Base-by-base conservation (phyloP, 2,888 invertebrate genomes). In the Euzophera pinguis region DNA sequence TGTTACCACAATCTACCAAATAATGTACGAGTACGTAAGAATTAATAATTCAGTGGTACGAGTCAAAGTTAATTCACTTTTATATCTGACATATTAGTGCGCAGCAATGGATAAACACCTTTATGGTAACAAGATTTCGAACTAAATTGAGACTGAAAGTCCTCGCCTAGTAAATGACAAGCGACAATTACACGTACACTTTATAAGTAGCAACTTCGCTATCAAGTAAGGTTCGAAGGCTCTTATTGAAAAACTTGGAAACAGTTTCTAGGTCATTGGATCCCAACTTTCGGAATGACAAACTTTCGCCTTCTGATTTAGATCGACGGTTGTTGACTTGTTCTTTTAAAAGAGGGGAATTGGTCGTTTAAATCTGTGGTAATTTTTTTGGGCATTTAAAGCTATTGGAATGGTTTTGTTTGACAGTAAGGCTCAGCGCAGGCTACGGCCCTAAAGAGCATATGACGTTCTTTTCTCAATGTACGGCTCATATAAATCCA, bases 221-320 rank as follows among this genome's bases (percentile, higher is more conserved):
- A 73, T 75, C 71, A 72, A 71, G 67, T 63, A 67, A 61, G 68
- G 71, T 70, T 77, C 69, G 67, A 71, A 70, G 71, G 73, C 68
- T 72, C 73, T 80, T 81, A 81, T 84, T 83, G 82, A 81, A 83
- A 83, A 82, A 84, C 76, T 81, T 82, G 67, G 64, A 67, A 68
- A 69, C 68, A 73, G 69, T 78, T 80, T 84, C 75, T 78, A 73
- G 78, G 80, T 78, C 78, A 74, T 59, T 63, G 69, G 71, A 61
- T 71, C 63, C 61, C 57, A 69, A 77, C 69, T 76, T 74, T 69
- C 57, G 64, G 63, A 72, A 72, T 66, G 71, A 72, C 70, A 67
- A 78, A 75, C 69, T 76, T 50, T 74, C 57, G 62, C 53, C 63
- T 70, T 70, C 71, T 77, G 68, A 75, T 75, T 74, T 71, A 71